phyloP scores from a whole-genome alignment of 2,888 invertebrate genomes.

The Yponomeuta malinellus region DNA sequence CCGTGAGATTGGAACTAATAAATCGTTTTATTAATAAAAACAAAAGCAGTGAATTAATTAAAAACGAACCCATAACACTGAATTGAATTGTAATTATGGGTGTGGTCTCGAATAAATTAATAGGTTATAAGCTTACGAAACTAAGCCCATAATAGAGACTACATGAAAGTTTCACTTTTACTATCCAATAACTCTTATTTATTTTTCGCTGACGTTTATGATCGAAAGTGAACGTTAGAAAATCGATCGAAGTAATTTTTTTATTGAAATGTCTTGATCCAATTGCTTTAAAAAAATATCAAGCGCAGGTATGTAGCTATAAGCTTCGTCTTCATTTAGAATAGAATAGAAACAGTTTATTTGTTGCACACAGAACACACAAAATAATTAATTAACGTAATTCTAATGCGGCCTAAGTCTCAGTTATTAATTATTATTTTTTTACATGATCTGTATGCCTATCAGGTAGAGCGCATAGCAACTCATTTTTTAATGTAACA shows the following conservation, averaged over 20 bases:
- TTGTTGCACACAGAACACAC: no score
- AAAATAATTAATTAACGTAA: no score
- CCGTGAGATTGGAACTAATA: neutral
- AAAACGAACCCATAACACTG: neutral
- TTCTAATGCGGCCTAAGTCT: no score
- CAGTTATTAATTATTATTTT: no score
- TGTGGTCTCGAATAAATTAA: constrained; percentile 31
- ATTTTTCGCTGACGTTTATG: neutral
- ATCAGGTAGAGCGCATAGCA: no score
- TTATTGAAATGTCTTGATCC: neutral
- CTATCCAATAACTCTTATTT: constrained; percentile 4
- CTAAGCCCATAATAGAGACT: constrained; percentile 20
- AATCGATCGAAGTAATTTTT: neutral
- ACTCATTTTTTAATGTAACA: no score
- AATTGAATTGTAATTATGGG: neutral
- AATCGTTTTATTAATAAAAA: neutral
- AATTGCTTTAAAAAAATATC: no score
- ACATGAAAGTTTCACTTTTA: constrained; percentile 34
- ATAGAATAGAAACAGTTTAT: no score
- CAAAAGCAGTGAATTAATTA: neutral
- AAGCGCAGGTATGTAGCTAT: no score
- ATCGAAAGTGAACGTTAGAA: constrained; percentile 12
- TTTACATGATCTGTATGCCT: no score
- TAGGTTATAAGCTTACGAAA: constrained; percentile 29
- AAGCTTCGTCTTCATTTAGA: no score